Conservation (phyloP, 1,140 invertebrate genomes). For the Philaenus spumarius region DNA sequence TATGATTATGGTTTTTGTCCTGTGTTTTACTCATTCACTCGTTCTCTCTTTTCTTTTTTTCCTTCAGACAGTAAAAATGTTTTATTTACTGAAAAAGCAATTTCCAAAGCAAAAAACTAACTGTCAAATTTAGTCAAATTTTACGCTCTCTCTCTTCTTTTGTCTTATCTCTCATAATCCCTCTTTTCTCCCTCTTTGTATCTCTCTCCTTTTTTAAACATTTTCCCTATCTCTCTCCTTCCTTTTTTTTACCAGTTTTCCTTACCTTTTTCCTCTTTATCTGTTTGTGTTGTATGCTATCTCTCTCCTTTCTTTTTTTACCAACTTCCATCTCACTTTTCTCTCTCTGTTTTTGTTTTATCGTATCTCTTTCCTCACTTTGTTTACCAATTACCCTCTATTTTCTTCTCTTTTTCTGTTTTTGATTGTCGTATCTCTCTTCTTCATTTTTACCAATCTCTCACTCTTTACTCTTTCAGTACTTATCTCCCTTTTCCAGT, state of each 20-base stretch:
- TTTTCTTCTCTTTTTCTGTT: not conserved
- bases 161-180: not conserved
- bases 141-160: too few species aligned
- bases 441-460: not conserved
- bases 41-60: too few species aligned
- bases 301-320: not conserved
- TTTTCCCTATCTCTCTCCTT: not conserved
- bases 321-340: not conserved
- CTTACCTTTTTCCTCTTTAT: not conserved
- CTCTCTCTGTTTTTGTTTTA: not conserved
- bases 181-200: not conserved
- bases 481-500: not conserved
- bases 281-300: not conserved
- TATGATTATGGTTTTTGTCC: too few species aligned
- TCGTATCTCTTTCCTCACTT: not conserved
- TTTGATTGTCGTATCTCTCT: not conserved
- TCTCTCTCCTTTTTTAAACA: not conserved
- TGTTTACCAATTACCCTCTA: not conserved
- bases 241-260: not conserved
- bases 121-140: too few species aligned
- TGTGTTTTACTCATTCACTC: too few species aligned
- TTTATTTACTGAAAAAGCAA: too few species aligned
- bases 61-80: too few species aligned
- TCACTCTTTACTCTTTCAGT: not conserved
- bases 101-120: too few species aligned